Conservation (phyloP, 2,888 invertebrate genomes). For the Phragmatobia fuliginosa region DNA sequence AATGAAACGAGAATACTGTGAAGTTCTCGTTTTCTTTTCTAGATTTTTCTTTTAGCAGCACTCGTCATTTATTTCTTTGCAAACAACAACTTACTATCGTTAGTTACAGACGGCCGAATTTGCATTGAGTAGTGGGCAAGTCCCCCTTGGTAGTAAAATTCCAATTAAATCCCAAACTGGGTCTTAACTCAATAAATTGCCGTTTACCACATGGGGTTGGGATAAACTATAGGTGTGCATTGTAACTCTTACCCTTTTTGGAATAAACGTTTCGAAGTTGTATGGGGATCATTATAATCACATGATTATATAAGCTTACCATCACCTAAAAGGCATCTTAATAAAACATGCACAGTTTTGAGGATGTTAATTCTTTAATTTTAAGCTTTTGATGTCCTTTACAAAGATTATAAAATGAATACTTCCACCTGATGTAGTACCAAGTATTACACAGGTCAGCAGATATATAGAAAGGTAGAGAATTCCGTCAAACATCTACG, state of each 20-base stretch:
- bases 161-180: slow-evolving; percentile 20
- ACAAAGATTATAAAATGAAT: neutral
- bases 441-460: too few species aligned
- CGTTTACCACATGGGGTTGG: slow-evolving; percentile 23
- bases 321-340: slow-evolving; percentile 13
- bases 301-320: slow-evolving; percentile 22
- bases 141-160: slow-evolving; percentile 19
- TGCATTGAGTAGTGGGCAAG: neutral
- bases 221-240: slow-evolving; percentile 23
- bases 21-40: too few species aligned
- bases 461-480: too few species aligned
- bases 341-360: neutral
- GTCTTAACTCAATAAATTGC: slow-evolving; percentile 19
- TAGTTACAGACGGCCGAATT: neutral
- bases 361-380: neutral
- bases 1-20: too few species aligned
- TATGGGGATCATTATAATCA: slow-evolving; percentile 9
- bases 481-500: neutral
- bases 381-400: too few species aligned
- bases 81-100: slow-evolving; percentile 1
- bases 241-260: slow-evolving; percentile 25
- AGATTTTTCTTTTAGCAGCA: neutral
- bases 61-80: neutral
- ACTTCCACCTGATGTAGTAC: neutral
- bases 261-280: slow-evolving; percentile 9